Base-by-base conservation (phyloP, 1,140 invertebrate genomes). In the Ceratina calcarata region DNA sequence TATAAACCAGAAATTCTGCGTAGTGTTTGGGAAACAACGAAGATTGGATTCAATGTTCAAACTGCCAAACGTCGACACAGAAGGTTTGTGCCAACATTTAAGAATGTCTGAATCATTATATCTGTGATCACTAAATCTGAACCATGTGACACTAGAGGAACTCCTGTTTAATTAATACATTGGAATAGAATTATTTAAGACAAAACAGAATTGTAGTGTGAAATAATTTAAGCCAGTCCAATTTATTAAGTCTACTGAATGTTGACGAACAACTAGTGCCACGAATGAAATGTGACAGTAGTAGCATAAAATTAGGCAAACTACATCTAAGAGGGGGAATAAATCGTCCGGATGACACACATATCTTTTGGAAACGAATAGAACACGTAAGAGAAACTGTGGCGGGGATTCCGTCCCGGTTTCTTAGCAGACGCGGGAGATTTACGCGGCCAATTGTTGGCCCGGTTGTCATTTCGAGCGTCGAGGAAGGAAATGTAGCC, bases 391-490 rank as follows among this genome's bases (percentile, higher is more conserved):
- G 55, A 45, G 16, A 32, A 53, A 51, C 58, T 64, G 10, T 4
- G 8, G 18, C 20, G 51, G 57, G 57, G 62, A 55, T 32, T 20
- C 20, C 32, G 3, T 32, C 20, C 24, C 15, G 49, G 24, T 45
- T 45, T 18, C 24, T 10, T 27, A 18, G 22, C 12, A 45, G 68
- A 62, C 67, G 58, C 18, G 22, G 18, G 62, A 65, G 51, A 72
- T 72, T 64, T 61, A 72, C 69, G 60, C 22, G 60, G 69, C 45
- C 76, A 72, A 78, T 78, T 72, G 69, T 65, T 72, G 69, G 76
- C 60, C 57, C 55, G 45, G 24, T 71, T 37, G 69, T 78, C 68
- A 57, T 78, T 24, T 45, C 60, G 58, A 49, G 68, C 68, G 60
- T 57, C 20, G 76, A 20, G 68, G 51, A 64, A 72, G 68, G 68